Evolutionary conservation across 2,888 invertebrate genomes (phyloP).

Genomic region (Drosophila kuntzei): DNA sequence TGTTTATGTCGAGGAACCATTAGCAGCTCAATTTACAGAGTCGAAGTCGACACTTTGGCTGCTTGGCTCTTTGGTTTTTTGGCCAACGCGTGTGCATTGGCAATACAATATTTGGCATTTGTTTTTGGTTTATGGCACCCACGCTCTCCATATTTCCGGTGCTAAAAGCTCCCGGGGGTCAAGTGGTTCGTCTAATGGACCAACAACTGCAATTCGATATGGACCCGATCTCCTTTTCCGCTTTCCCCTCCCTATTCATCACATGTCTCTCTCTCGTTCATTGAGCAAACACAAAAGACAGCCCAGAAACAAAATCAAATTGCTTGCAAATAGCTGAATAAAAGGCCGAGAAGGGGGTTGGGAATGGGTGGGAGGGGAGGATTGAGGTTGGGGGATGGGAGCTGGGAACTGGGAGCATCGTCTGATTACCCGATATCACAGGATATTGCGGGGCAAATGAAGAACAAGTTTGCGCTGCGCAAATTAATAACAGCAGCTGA

Average conservation of each 20-base stretch:
- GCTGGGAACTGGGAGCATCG: neutral
- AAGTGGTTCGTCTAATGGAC: conserved; percentile 75
- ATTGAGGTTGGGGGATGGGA: neutral
- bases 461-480: conserved; percentile 65
- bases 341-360: conserved; percentile 35
- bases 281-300: conserved; percentile 47
- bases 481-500: conserved; percentile 75
- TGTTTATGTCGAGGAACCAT: conserved; percentile 56
- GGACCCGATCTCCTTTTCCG: conserved; percentile 28
- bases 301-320: conserved; percentile 67
- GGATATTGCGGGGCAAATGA: conserved; percentile 64
- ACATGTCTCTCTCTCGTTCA: conserved; percentile 7
- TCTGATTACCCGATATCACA: conserved; percentile 60
- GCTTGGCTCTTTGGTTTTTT: conserved; percentile 15
- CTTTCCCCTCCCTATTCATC: neutral
- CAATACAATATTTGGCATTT: conserved; percentile 74
- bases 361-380: too few species aligned
- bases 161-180: conserved; percentile 68
- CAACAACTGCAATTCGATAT: conserved; percentile 76
- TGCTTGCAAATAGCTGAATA: conserved; percentile 73
- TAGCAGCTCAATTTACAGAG: conserved; percentile 79
- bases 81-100: conserved; percentile 36
- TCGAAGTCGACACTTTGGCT: conserved; percentile 49
- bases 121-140: conserved; percentile 48
- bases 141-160: conserved; percentile 48